Evolutionary conservation across 2,888 invertebrate species (phyloP).

Genomic region (Diarsia dahlii): DNA sequence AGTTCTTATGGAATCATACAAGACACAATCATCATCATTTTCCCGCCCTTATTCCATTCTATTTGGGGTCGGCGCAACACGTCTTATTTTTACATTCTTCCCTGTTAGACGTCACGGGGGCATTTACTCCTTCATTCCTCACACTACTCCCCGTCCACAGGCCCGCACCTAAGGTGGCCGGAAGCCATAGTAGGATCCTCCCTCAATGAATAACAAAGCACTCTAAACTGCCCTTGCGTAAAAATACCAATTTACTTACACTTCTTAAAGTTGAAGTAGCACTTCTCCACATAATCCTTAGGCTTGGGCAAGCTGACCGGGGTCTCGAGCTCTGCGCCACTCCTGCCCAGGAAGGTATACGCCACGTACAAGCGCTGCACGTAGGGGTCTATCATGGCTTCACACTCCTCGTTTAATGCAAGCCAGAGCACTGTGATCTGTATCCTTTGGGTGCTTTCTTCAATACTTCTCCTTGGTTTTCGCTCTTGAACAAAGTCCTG

Average conservation of each 20-base stretch:
- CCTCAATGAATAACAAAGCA: neutral
- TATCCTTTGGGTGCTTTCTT: slow-evolving; percentile 56
- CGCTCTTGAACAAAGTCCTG: slow-evolving; percentile 31
- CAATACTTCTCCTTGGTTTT: neutral
- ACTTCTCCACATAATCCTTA: slow-evolving; percentile 77
- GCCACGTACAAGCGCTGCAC: slow-evolving; percentile 78
- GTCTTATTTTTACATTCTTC: too few species aligned
- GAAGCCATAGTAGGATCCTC: too few species aligned
- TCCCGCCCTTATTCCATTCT: too few species aligned
- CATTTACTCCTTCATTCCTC: too few species aligned
- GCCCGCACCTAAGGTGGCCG: too few species aligned
- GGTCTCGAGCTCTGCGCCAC: slow-evolving; percentile 80
- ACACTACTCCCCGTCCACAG: too few species aligned
- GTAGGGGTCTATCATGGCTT: slow-evolving; percentile 73
- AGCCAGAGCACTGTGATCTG: slow-evolving; percentile 81
- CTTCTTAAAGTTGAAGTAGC: slow-evolving; percentile 79
- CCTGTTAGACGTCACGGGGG: too few species aligned
- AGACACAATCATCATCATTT: neutral
- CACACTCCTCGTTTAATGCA: slow-evolving; percentile 80
- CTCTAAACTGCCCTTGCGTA: neutral
- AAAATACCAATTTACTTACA: slow-evolving; percentile 65
- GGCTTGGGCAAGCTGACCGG: slow-evolving; percentile 80
- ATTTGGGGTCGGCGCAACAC: too few species aligned
- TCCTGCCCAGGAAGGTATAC: slow-evolving; percentile 76
- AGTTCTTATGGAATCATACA: neutral